Evolutionary conservation across 2,888 invertebrate genomes (phyloP), one percentile per base, ranked within the genome.

Genomic region (Geophilus truncorum): DNA sequence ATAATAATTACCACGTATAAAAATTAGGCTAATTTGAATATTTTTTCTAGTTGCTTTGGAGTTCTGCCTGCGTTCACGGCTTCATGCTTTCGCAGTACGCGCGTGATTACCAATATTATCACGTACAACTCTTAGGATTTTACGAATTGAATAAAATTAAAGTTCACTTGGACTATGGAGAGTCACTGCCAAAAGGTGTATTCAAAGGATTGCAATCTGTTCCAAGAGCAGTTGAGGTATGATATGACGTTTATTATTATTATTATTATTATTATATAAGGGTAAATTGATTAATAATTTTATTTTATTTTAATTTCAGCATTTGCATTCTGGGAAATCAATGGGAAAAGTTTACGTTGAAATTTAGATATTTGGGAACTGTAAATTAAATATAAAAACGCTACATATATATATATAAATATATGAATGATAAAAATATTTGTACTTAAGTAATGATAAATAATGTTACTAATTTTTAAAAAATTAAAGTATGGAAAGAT

Each of bases 181-280:
- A 76, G 7, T 28, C 12, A 10, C n/a, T 28, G 28, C 5, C 21
- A 76, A 28, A 9, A 3, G 76, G 76, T 34, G 30, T 12, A 5
- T 76, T 76, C 25, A 76, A 30, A 76, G 76, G 76, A 76, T 23
- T 76, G 76, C 28, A 76, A 76, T 30, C 76, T 1, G 25, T 76
- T 76, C 18, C 30, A 28, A 76, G 76, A 34, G 76, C 76, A 12
- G 76, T 76, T 28, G 34, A 76, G 76, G 76, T 76, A 76, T 25
- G n/a, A n/a, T n/a, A n/a, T n/a, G n/a, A n/a, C n/a, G n/a, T n/a
- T n/a, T n/a, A n/a, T n/a, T n/a, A n/a, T n/a, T n/a, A n/a, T n/a
- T n/a, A n/a, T n/a, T n/a, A n/a, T n/a, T n/a, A n/a, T n/a, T n/a
- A n/a, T n/a, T n/a, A n/a, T n/a, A n/a, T n/a, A n/a, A n/a, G n/a